Evolutionary conservation across 2,113 vertebrate species (phyloP), one percentile per base, ranked within the genome.

Genomic region (Apteryx mantelli): DNA sequence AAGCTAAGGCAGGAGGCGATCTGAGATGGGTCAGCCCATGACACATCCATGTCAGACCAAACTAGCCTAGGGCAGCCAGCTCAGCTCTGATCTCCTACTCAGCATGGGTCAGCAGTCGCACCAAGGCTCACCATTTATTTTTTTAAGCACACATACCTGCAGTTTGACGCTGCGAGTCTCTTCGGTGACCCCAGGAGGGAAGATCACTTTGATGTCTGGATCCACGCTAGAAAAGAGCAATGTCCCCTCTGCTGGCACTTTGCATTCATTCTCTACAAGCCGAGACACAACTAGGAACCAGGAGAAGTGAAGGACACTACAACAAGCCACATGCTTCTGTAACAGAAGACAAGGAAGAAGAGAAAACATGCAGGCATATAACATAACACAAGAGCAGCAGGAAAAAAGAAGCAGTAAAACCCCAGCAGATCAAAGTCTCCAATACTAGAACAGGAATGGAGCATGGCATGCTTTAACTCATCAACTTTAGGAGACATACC

Each of bases 231-330:
- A 99, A 75, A 99, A 99, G 71, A 99, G 97, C 92, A 99, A 87
- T 0, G 98, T 97, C 44, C 99, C 99, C 52, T 98, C 98, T 76
- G 81, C 38, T 21, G 99, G 97, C 25, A 99, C 98, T 40, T 97
- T 92, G 96, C 99, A 99, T 78, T 97, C 95, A 80, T 99, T 98
- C 88, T 98, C 98, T 83, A 98, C 98, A 16, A 98, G 99, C 64
- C 98, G 98, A 20, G 98, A 98, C 24, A 99, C 98, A 13, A 98
- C 99, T 21, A 99, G 98, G 92, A 99, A 99, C 99, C 99, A 99
- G 12, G 99, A 99, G 97, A 99, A 99, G 83, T 99, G 99, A 40
- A 94, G 97, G 44, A 99, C 99, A 18, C 96, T 97, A 94, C 99
- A 99, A 95, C 97, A 98, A 22, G 99, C 99, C 98, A 99, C 88